phyloP scores from a whole-genome alignment of 2,797 vertebrate species.

The Sternarchorhynchus goeldii region DNA sequence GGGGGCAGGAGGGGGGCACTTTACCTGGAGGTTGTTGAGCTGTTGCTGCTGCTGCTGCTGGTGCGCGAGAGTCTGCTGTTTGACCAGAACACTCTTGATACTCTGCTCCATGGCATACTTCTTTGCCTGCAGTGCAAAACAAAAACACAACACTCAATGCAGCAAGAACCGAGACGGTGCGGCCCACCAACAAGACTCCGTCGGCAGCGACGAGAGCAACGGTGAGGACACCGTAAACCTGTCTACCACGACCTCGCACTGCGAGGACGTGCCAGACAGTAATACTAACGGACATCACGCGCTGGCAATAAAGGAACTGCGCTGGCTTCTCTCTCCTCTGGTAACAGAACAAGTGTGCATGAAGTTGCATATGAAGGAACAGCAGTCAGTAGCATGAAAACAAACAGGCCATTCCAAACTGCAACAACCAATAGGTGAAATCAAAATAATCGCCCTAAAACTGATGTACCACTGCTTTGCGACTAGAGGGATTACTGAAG shows the following conservation, averaged over 20 bases:
- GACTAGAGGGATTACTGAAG: too few species aligned
- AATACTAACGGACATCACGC: slow-evolving; percentile 28
- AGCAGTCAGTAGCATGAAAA: not conserved
- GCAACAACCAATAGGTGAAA: not conserved
- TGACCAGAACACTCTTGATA: slow-evolving; percentile 92
- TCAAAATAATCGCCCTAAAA: not conserved
- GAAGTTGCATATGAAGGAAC: too few species aligned
- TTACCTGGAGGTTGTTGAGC: slow-evolving; percentile 91
- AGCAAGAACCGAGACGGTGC: not conserved
- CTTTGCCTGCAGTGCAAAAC: slow-evolving; percentile 79
- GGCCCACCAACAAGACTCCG: not conserved
- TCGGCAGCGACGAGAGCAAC: not conserved
- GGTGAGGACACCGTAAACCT: not conserved
- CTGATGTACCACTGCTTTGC: too few species aligned
- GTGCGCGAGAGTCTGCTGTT: slow-evolving; percentile 91
- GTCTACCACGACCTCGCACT: not conserved
- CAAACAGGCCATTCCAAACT: slow-evolving; percentile 24
- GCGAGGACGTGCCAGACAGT: slow-evolving; percentile 38
- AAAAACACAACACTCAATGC: not conserved
- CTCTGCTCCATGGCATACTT: slow-evolving; percentile 98
- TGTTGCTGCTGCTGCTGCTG: slow-evolving; percentile 94
- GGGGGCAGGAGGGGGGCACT: too few species aligned
- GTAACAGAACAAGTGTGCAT: too few species aligned
- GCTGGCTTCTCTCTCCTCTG: slow-evolving; percentile 39
- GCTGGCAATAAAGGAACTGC: slow-evolving; percentile 50